phyloP scores from a whole-genome alignment of 2,888 invertebrate species.

The Heliconius cydno region DNA sequence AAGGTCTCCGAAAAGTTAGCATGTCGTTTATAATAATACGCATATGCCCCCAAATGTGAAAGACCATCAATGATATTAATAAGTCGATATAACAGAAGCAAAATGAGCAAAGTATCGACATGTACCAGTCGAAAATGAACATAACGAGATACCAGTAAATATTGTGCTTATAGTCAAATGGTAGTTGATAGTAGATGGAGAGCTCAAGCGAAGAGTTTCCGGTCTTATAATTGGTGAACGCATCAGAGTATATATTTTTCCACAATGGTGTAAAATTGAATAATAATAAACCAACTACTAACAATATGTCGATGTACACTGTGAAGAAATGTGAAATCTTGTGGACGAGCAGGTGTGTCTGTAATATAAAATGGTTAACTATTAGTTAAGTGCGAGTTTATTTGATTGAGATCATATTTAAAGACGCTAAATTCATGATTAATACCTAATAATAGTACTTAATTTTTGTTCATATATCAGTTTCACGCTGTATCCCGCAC shows the following conservation, averaged over 20 bases:
- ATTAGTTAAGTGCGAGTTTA: no score
- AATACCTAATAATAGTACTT: no score
- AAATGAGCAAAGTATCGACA: slow-evolving; percentile 41
- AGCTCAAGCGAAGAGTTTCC: slow-evolving; percentile 45
- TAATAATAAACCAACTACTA: slow-evolving; percentile 41
- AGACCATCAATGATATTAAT: slow-evolving; percentile 50
- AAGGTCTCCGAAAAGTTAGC: slow-evolving; percentile 45
- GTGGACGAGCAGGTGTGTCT: slow-evolving; percentile 48
- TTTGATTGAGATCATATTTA: no score
- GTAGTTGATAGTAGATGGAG: slow-evolving; percentile 44
- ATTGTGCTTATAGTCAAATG: slow-evolving; percentile 45
- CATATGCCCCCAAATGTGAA: slow-evolving; percentile 54
- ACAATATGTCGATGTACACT: slow-evolving; percentile 35
- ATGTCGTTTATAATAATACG: slow-evolving; percentile 50
- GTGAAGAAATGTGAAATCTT: slow-evolving; percentile 48
- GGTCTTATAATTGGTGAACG: slow-evolving; percentile 30
- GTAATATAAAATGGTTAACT: slow-evolving; percentile 32
- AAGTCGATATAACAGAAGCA: slow-evolving; percentile 50
- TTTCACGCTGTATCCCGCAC: no score
- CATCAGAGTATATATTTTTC: slow-evolving; percentile 47
- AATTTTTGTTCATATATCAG: no score
- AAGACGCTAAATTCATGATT: no score
- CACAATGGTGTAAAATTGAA: slow-evolving; percentile 48
- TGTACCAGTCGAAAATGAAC: slow-evolving; percentile 43
- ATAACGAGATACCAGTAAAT: slow-evolving; percentile 38